Evolutionary conservation across 2,113 vertebrate genomes (phyloP), one percentile per base, ranked within the genome.

Genomic region (Speoplatyrhinus poulsoni): DNA sequence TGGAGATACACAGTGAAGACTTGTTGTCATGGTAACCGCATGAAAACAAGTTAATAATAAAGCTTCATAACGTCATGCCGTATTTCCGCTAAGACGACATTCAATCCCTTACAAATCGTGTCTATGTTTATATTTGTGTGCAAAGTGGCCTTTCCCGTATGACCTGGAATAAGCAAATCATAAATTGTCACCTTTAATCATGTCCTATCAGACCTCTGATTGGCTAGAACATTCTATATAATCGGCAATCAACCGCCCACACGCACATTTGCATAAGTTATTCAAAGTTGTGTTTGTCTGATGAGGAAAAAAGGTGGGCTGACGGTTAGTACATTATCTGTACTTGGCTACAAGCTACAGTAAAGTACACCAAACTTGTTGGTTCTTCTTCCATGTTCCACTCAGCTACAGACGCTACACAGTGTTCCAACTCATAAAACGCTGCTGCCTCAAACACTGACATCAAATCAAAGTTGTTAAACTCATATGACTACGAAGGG

Each of bases 151-250:
- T 12, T 63, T 15, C 11, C 10, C n/a, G 1, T 36, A 13, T 36
- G 16, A 60, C 10, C 59, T 62, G 49, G n/a, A 69, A 59, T 50
- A 52, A 26, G 74, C 50, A 4, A 36, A 77, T 74, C 16, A 64
- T 55, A 11, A 46, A 48, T 62, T 61, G 70, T 66, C 75, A 65
- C 48, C 19, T 86, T 47, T 52, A 54, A 77, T 73, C 16, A 75
- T 57, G n/a, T 73, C 63, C 57, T 67, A 69, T 69, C 61, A 55
- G 7, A 53, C 11, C 50, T 70, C 32, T 70, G 61, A 72, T 60
- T 41, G 60, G 36, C 41, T 60, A 48, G 9, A 47, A 47, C 47
- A 4, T 41, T 8, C 46, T 17, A 48, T 55, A 13, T 66, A 53
- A 52, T 55, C 60, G 47, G 52, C 69, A 72, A 72, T 65, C 54